Evolutionary conservation across 2,888 invertebrate species (phyloP).

Genomic region (Elysia crispata): DNA sequence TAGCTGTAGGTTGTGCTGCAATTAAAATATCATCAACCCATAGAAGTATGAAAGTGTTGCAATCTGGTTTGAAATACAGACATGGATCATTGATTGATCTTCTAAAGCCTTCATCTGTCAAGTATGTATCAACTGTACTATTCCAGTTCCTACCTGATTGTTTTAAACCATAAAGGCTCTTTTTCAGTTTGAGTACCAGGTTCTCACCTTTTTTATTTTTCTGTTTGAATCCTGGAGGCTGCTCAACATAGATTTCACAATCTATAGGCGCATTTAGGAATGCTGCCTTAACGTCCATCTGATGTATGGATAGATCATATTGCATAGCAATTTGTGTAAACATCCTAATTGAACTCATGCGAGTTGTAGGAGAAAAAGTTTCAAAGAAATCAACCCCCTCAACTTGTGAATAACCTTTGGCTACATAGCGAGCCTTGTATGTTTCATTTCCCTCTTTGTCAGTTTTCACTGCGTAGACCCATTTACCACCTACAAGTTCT

Average conservation of each 20-base stretch:
- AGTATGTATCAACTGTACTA: conserved; percentile 20
- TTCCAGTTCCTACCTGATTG: conserved; percentile 55
- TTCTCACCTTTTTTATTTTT: conserved; percentile 23
- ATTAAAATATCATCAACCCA: conserved; percentile 44
- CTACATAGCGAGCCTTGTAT: too few relatives aligned
- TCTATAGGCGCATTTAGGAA: background rate
- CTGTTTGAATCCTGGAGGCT: conserved; percentile 46
- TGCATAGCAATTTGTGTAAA: too few relatives aligned
- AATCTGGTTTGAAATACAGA: background rate
- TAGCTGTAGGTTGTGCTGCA: conserved; percentile 6
- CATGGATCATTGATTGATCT: background rate
- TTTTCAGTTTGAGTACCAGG: conserved; percentile 50
- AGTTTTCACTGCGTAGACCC: too few relatives aligned
- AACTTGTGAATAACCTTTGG: too few relatives aligned
- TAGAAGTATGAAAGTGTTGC: background rate
- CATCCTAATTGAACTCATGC: too few relatives aligned
- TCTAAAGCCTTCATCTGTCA: conserved; percentile 26
- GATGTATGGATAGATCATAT: too few relatives aligned
- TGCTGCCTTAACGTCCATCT: too few relatives aligned
- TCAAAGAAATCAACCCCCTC: too few relatives aligned
- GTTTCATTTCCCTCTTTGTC: too few relatives aligned
- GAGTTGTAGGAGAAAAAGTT: too few relatives aligned
- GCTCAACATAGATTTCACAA: conserved; percentile 53
- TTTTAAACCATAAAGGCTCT: conserved; percentile 55
- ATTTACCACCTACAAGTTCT: too few relatives aligned